These are phyloP conservation scores for Pseudomugil gertrudae DNA, from an alignment of 2,797 vertebrate species.

Conservation along the genomic window DNA sequence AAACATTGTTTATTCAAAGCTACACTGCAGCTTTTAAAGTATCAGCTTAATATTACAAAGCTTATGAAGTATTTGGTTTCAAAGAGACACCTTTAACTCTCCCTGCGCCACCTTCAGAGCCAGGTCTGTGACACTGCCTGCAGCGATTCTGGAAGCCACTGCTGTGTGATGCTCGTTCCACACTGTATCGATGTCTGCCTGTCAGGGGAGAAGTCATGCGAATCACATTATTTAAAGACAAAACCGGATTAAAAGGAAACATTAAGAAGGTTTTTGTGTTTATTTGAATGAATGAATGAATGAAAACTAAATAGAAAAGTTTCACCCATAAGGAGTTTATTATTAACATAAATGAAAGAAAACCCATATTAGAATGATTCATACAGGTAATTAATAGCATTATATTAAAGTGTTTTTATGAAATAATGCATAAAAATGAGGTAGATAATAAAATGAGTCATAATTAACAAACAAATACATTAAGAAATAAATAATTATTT, in stretches of 20 bases:
- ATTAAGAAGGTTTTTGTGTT: neutral
- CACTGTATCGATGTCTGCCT: constrained; percentile 90
- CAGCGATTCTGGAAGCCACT: constrained; percentile 86
- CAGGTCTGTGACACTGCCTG: constrained; percentile 89
- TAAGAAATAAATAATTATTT: neutral
- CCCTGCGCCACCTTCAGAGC: constrained; percentile 89
- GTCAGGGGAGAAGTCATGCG: constrained; percentile 33
- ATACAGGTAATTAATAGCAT: no score
- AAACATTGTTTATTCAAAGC: constrained; percentile 27
- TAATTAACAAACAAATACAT: constrained; percentile 2
- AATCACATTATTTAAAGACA: neutral
- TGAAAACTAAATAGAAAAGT: no score
- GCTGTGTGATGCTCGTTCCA: constrained; percentile 92
- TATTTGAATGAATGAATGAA: neutral
- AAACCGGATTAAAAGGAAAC: neutral
- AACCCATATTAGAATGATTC: no score
- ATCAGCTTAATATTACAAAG: constrained; percentile 1
- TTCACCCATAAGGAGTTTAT: no score
- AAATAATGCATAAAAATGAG: neutral
- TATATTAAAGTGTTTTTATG: no score
- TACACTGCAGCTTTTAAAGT: constrained; percentile 14
- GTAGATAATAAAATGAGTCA: neutral
- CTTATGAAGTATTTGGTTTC: neutral
- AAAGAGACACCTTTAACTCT: constrained; percentile 86
- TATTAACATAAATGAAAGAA: no score